Base-by-base conservation (phyloP, 2,888 invertebrate genomes). In the Cetonia aurata region DNA sequence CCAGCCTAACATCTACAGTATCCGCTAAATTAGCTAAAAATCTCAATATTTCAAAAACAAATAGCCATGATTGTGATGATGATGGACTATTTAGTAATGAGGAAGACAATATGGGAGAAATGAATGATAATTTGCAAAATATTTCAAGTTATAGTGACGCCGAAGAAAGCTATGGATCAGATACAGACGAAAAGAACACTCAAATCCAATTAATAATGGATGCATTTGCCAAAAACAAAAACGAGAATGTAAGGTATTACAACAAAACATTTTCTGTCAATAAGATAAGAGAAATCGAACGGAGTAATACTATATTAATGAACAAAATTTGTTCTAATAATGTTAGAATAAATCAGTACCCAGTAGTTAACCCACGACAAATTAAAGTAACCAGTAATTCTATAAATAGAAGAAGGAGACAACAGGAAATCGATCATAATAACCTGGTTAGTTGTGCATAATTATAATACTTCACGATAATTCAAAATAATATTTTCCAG, bases 381-480 rank as follows among this genome's bases (percentile, higher is more conserved):
- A 68, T 52, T 60, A 78, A 74, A 74, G 31, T 73, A 19, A 73
- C 77, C 0, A 77, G 76, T 71, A 76, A 77, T 25, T 75, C 75
- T 37, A 72, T 79, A 33, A 79, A 79, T 62, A 73, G 78, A 69
- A 77, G 75, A 70, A 78, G 77, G 69, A 70, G 75, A 53, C 79
- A 80, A 67, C 55, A 71, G 46, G 72, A 79, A 71, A 80, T 80
- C 65, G 79, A 78, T 68, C 73, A 76, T 50, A 76, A 78, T 50
- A 80, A 80, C 75, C 72, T 78, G 75, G 80, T 80, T 73, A 75
- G 70, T 70, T 15, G n/a, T n/a, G n/a, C n/a, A 6, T 37, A 57
- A 48, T 55, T 59, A 19, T 33, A 31, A 17, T 50, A 41, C 1
- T 52, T 15, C 3, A 9, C n/a, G 10, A 37, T 57, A 10, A 25